Evolutionary conservation across 2,113 vertebrate species (phyloP).

Genomic region (Daubentonia madagascariensis): DNA sequence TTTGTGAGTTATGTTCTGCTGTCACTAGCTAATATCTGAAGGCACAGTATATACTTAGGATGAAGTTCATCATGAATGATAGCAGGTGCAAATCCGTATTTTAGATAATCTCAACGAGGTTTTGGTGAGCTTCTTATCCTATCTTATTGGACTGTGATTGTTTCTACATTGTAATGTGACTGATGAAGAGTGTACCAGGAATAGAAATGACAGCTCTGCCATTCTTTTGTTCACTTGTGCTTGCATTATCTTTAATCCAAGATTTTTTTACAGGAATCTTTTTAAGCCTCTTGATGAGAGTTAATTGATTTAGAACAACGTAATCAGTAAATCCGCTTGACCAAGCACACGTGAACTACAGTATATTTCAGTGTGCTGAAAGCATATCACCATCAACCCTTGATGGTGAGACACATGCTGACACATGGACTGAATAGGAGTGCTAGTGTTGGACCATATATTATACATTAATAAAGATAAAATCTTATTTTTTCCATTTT

Average conservation of each 20-base stretch:
- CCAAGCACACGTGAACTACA: not conserved
- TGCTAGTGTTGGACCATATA: not conserved
- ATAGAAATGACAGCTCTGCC: not conserved
- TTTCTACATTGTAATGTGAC: not conserved
- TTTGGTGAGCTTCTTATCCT: not conserved
- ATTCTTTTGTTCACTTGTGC: not conserved
- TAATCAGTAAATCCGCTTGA: not conserved
- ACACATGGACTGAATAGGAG: not conserved
- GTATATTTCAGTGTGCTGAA: not conserved
- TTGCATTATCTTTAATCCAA: not conserved
- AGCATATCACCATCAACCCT: not conserved
- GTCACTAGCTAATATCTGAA: not conserved
- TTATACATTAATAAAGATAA: conserved; percentile 28
- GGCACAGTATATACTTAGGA: not conserved
- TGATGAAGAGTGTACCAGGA: not conserved
- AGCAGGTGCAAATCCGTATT: not conserved
- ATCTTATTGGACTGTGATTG: not conserved
- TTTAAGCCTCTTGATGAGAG: conserved; percentile 6
- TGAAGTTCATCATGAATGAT: not conserved
- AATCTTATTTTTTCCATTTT: not conserved
- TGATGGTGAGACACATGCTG: not conserved
- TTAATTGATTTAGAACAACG: conserved; percentile 48
- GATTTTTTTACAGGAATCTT: conserved; percentile 19
- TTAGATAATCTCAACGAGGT: not conserved
- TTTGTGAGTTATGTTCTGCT: not conserved